Evolutionary conservation across 2,888 invertebrate species (phyloP).

Genomic region (Tetranychus truncatus): DNA sequence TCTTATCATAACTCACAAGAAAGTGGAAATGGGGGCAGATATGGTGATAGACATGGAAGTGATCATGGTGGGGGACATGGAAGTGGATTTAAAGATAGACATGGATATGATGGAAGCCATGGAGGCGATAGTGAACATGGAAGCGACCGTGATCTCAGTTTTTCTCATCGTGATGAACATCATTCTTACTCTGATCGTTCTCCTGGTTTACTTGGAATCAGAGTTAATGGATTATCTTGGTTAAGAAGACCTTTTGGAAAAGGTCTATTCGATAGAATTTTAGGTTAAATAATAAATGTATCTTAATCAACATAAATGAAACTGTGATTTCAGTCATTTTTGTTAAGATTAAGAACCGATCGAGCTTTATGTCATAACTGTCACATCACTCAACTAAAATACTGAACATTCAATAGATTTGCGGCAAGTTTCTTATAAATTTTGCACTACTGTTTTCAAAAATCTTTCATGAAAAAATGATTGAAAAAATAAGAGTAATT

Average conservation of each 20-base stretch:
- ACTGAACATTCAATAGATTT: too few species aligned
- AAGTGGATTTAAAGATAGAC: neutral
- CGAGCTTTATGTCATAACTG: too few species aligned
- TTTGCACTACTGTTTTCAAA: too few species aligned
- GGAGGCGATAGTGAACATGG: neutral
- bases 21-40: too few species aligned
- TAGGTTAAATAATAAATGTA: neutral
- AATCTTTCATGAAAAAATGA: too few species aligned
- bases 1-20: too few species aligned
- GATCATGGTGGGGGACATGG: neutral
- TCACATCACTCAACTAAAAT: too few species aligned
- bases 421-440: too few species aligned
- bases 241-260: neutral
- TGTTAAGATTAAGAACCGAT: too few species aligned
- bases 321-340: too few species aligned
- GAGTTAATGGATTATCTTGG: neutral
- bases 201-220: neutral
- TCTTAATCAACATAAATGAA: too few species aligned
- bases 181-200: neutral
- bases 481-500: too few species aligned
- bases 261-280: neutral
- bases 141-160: neutral
- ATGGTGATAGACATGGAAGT: neutral
- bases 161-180: neutral
- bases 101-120: neutral